Evolutionary conservation across 2,888 invertebrate species (phyloP).

Genomic region (Amphimallon solstitiale): DNA sequence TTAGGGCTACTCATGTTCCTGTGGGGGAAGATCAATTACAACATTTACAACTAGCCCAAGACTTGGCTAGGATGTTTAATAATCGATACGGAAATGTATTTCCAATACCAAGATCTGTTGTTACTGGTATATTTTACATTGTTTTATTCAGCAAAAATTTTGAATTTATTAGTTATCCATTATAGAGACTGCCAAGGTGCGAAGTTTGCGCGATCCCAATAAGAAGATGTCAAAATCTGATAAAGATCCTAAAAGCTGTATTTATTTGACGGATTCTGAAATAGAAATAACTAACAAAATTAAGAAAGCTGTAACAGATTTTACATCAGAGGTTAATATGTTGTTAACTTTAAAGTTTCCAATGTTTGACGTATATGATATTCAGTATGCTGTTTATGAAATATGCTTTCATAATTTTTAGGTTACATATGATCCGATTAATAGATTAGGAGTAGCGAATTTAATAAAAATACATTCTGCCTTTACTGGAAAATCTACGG

Average conservation of each 20-base stretch:
- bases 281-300: slow-evolving; percentile 77
- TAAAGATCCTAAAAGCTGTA: slow-evolving; percentile 77
- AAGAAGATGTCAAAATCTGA: slow-evolving; percentile 99
- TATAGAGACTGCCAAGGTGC: slow-evolving; percentile 72
- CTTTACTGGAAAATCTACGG: slow-evolving; percentile 72
- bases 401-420: slow-evolving; percentile 49
- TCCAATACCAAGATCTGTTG: slow-evolving; percentile 76
- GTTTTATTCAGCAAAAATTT: background rate
- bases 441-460: slow-evolving; percentile 90
- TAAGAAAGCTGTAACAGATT: slow-evolving; percentile 92
- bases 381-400: background rate
- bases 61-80: slow-evolving; percentile 85
- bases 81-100: slow-evolving; percentile 80
- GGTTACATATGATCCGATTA: slow-evolving; percentile 82
- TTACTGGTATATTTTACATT: slow-evolving; percentile 65
- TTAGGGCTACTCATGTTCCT: slow-evolving; percentile 89
- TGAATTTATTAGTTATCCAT: slow-evolving; percentile 50
- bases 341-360: no score
- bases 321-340: slow-evolving; percentile 71
- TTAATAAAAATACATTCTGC: slow-evolving; percentile 85
- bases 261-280: slow-evolving; percentile 81
- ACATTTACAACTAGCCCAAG: slow-evolving; percentile 84
- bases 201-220: slow-evolving; percentile 84
- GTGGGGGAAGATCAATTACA: slow-evolving; percentile 95
- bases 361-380: no score